Evolutionary conservation across 2,888 invertebrate genomes (phyloP), one percentile per base, ranked within the genome.

Genomic region (Osmoderma eremita): DNA sequence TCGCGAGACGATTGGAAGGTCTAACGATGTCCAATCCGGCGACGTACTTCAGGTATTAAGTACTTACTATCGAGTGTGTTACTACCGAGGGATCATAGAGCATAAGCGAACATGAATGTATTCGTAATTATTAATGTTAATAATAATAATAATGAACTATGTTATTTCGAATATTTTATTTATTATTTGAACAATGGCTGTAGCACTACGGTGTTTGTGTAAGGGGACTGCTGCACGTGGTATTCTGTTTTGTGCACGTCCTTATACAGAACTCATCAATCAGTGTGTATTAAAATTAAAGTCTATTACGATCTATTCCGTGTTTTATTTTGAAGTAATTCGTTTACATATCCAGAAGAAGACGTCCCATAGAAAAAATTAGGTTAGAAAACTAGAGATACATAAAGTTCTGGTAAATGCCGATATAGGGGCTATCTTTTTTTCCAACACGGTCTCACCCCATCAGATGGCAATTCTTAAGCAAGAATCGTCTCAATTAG

Each of bases 231-330:
- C 80, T 78, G 77, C 79, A 78, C 74, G 45, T 17, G 20, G 72
- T 77, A 76, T 76, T 78, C 78, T 77, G 75, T 77, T 78, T 67
- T 79, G 76, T 78, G 77, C 78, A 80, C 80, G 80, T 80, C 81
- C 81, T 81, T 81, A 80, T 80, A 78, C 79, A 77, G 78, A 81
- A 80, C 79, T 79, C 79, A 78, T 76, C 76, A 78, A 79, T 81
- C 81, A 80, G 80, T 81, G 80, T 81, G 80, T 81, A 80, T 80
- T 80, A 79, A 80, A 68, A 68, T 68, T 68, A 68, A 67, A 68
- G 41, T 64, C 68, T 68, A 68, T 68, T 68, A 68, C 68, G 45
- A 68, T 65, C 58, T 65, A 53, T 18, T 39, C 18, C 49, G 63
- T 51, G 30, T 50, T 51, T 63, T 63, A 50, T 42, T 63, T 63